Evolutionary conservation across 2,888 invertebrate genomes (phyloP).

Genomic region (Odontothrips loti): DNA sequence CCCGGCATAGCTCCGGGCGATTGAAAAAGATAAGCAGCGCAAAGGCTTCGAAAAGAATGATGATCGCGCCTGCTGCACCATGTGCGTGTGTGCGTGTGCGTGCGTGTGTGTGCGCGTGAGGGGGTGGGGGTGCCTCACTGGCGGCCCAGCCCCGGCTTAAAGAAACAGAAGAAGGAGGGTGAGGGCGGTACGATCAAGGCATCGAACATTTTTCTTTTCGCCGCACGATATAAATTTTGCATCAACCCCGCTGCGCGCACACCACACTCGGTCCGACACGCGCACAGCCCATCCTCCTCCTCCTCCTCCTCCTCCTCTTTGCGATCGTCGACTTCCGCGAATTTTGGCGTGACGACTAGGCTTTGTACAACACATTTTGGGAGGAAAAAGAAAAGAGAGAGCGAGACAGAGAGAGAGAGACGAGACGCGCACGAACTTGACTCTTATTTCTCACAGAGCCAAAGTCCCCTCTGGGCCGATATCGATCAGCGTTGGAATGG

Average conservation of each 20-base stretch:
- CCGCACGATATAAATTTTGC: slow-evolving; percentile 21
- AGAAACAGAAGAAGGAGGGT: background rate
- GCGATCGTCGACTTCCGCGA: no score
- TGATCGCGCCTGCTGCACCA: slow-evolving; percentile 15
- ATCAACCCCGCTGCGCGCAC: background rate
- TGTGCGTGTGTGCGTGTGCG: background rate
- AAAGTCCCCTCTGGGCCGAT: no score
- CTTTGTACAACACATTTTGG: no score
- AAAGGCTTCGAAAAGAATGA: slow-evolving; percentile 3
- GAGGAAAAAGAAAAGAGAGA: no score
- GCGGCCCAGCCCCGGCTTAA: background rate
- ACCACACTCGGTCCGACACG: background rate
- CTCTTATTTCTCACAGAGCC: no score
- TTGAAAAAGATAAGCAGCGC: slow-evolving; percentile 18
- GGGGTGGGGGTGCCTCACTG: background rate
- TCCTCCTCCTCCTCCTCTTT: background rate
- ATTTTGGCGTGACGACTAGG: no score
- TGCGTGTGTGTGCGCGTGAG: background rate
- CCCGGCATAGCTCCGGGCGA: background rate
- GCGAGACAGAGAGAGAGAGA: no score
- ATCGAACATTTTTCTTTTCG: slow-evolving; percentile 15
- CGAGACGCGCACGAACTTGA: no score
- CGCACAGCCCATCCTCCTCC: background rate
- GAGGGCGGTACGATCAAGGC: background rate
- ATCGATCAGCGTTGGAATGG: background rate